Evolutionary conservation across 2,113 vertebrate genomes (phyloP).

Genomic region (Ptyas mucosa): DNA sequence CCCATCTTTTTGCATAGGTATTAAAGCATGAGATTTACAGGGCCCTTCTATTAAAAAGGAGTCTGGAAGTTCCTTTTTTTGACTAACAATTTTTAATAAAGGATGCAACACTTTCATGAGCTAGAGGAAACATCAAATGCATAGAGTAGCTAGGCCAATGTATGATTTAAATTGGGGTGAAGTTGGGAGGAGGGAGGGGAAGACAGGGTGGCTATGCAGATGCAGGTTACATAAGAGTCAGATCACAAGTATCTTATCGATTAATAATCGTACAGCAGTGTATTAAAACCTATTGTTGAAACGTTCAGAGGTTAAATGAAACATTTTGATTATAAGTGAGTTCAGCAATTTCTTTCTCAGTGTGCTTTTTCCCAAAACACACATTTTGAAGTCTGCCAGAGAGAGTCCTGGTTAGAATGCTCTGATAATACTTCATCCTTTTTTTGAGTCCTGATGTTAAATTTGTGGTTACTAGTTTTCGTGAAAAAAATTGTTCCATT

Average conservation of each 20-base stretch:
- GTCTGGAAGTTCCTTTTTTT: background rate
- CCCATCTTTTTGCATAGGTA: background rate
- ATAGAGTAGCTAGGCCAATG: background rate
- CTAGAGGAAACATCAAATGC: background rate
- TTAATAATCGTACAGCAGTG: background rate
- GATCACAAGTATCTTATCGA: background rate
- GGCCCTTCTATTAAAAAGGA: background rate
- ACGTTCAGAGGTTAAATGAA: background rate
- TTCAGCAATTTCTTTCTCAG: background rate
- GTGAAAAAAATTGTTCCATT: background rate
- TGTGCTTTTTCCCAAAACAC: background rate
- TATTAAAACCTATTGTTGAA: background rate
- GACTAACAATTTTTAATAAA: background rate
- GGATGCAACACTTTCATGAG: background rate
- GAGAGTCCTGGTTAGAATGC: background rate
- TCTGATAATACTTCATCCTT: background rate
- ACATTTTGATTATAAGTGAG: background rate
- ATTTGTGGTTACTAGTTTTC: background rate
- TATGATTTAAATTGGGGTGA: background rate
- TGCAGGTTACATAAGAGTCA: background rate
- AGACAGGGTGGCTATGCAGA: background rate
- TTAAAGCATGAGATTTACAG: background rate
- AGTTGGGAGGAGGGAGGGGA: background rate
- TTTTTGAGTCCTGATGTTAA: background rate
- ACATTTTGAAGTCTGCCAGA: background rate